phyloP scores from a whole-genome alignment of 2,888 invertebrate genomes.

The Brenthis daphne region DNA sequence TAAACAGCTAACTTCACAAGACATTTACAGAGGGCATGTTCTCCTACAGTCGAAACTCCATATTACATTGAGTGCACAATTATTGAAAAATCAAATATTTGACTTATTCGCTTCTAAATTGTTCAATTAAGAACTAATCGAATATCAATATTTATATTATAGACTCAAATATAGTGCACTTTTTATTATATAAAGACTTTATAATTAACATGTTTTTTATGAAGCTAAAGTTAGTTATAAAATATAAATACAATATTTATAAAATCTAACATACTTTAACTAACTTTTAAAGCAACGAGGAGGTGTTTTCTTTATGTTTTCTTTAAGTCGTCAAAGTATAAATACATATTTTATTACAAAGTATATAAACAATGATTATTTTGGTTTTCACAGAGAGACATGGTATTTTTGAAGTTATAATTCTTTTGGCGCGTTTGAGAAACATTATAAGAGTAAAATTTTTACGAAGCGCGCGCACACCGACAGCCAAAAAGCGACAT shows the following conservation, averaged over 20 bases:
- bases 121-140: background rate
- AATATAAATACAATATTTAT: no score
- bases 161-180: background rate
- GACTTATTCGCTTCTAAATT: constrained; percentile 4
- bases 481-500: no score
- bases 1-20: no score
- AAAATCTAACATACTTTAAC: no score
- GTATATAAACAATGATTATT: background rate
- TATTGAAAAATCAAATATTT: background rate
- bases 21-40: no score
- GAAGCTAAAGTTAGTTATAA: background rate
- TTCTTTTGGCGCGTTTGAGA: background rate
- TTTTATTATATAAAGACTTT: background rate
- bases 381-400: background rate
- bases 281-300: no score
- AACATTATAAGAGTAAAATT: no score
- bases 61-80: background rate
- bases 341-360: no score
- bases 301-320: no score
- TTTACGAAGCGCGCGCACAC: no score
- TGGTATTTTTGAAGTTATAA: background rate
- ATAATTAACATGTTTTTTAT: background rate
- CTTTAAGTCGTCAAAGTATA: no score
- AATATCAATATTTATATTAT: constrained; percentile 7
- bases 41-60: no score